Evolutionary conservation across 2,888 invertebrate genomes (phyloP), one percentile per base, ranked within the genome.

Genomic region (Acrocyrtus sp.): DNA sequence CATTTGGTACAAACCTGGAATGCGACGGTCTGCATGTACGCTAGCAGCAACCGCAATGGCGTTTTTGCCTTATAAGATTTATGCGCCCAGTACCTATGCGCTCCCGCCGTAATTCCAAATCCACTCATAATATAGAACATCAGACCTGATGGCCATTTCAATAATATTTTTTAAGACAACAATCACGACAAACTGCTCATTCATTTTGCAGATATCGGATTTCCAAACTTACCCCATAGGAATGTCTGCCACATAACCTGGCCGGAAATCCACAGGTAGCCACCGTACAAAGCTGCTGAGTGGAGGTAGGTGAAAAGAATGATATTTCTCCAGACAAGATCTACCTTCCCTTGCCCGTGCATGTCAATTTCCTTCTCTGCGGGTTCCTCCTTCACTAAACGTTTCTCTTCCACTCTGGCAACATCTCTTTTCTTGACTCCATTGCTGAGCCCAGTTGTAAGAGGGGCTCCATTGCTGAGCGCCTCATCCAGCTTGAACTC

Each of bases 61-160:
- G 92, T 90, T 85, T 91, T 95, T 6, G 98, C 98, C 87, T 97
- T 97, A 87, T 98, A 98, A 0, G 96, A 90, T 82, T 93, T 90
- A 86, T 98, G 98, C 0, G 97, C 90, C 98, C 98, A 98, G 29
- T 97, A 88, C 81, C 98, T 88, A 85, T 98, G 98, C 2, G 95
- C 96, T 21, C 99, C 99, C 22, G 97, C 98, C n/a, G 98, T 98
- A 78, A 98, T 94, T 21, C 98, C 98, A 75, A 98, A 85, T 8
- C 94, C 96, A 15, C 92, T 91, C 78, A 89, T 84, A 66, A 91
- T 86, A 85, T 95, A 95, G 74, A 95, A 84, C 5, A 90, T 66
- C 70, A 91, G 86, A n/a, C 92, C 96, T 92, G 86, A 12, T 88
- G 85, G 3, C 17, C 6, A 17, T 53, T 19, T 17, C 8, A 6